Evolutionary conservation across 2,888 invertebrate genomes (phyloP).

Genomic region (Zootermopsis nevadensis): DNA sequence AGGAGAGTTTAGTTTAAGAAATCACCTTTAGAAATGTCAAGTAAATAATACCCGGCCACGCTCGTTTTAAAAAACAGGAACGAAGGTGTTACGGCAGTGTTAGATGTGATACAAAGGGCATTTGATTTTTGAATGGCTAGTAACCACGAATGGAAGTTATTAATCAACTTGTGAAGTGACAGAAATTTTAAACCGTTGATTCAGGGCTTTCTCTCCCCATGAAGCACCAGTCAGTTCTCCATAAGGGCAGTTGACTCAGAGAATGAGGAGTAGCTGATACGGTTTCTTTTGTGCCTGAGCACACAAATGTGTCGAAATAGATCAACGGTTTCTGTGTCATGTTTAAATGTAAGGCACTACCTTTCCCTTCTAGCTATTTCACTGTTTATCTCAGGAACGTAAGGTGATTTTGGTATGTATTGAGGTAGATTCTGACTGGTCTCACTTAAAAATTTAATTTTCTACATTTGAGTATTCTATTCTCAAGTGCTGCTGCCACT

Average conservation of each 20-base stretch:
- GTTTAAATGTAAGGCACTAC: background rate
- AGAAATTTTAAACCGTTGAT: constrained; percentile 26
- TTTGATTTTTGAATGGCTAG: background rate
- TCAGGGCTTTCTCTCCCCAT: constrained; percentile 17
- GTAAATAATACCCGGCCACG: too few relatives aligned
- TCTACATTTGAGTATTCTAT: too few relatives aligned
- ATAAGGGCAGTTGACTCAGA: background rate
- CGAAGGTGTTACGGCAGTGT: too few relatives aligned
- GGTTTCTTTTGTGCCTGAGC: constrained; percentile 11
- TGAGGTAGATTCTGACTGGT: too few relatives aligned
- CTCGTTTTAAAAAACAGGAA: too few relatives aligned
- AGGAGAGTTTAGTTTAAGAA: too few relatives aligned
- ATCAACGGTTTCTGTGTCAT: background rate
- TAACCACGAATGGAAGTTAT: constrained; percentile 3
- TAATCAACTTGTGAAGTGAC: constrained; percentile 22
- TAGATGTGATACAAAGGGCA: too few relatives aligned
- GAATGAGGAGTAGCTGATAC: constrained; percentile 27
- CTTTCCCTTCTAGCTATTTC: background rate
- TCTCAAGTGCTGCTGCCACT: too few relatives aligned
- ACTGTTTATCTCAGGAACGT: too few relatives aligned
- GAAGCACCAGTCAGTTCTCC: background rate
- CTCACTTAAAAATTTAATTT: too few relatives aligned
- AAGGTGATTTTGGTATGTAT: too few relatives aligned
- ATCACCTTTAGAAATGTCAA: too few relatives aligned
- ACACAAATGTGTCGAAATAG: background rate